Evolutionary conservation across 64 coral and sea anemone species (phyloP), one percentile per base, ranked within the genome.

Genomic region (Orbicella faveolata): DNA sequence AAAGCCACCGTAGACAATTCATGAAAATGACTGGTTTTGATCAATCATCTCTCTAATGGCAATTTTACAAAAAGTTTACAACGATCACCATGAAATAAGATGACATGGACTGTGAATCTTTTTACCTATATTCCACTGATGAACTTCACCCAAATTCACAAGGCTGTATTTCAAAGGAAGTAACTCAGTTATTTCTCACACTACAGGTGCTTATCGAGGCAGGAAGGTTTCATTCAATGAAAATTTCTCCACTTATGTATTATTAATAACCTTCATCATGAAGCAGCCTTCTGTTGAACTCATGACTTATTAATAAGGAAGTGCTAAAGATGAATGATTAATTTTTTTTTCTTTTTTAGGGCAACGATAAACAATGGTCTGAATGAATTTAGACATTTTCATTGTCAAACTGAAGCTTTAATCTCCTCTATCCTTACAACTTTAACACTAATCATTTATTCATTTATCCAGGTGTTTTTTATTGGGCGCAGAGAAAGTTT

Each of bases 181-280:
- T 30, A 57, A 84, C 64, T 84, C 65, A 84, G 63, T 52, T 52
- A 25, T 52, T 30, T 84, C 33, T 72, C 10, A 52, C n/a, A 84
- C 23, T 30, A 19, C 13, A 84, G 12, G 37, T 70, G 9, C 9
- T 30, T 30, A 30, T 30, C 9, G 25, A 4, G 10, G 21, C 20
- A 17, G 23, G 34, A 84, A 72, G 63, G 36, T 48, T 84, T 84
- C 82, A 72, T 36, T 84, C 63, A 72, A 84, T 67, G 81, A 84
- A 69, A 63, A 21, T 6, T 65, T 84, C 23, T 66, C 23, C 51
- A 25, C n/a, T 52, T 16, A 84, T 84, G 82, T 26, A 84, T 84
- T 69, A 84, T 84, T 84, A 44, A 84, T 36, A 53, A 52, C 70
- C 12, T 68, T 35, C 34, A 70, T 6, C 13, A 15, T 72, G 41